Conservation (phyloP, 2,888 invertebrate species). For the Amphiduros pacificus region DNA sequence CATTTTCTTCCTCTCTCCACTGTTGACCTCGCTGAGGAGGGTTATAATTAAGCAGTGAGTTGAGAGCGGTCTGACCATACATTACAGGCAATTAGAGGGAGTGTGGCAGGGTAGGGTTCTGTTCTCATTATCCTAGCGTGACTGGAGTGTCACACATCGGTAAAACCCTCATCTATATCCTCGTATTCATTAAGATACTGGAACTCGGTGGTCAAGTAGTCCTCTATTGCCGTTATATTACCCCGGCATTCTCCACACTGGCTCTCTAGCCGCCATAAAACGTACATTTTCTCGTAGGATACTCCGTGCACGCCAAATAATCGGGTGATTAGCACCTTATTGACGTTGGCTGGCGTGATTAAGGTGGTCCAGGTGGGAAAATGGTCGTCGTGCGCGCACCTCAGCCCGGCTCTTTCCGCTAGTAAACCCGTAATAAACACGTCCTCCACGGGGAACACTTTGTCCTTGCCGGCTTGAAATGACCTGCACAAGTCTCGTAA, state of each 20-base stretch:
- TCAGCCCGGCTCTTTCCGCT: background rate
- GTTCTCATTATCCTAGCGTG: too few species aligned
- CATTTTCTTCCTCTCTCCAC: too few species aligned
- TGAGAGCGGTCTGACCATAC: too few species aligned
- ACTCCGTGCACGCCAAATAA: background rate
- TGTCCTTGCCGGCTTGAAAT: background rate
- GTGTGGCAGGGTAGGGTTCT: too few species aligned
- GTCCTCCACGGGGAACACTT: conserved; percentile 12
- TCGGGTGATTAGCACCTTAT: background rate
- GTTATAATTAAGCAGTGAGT: too few species aligned
- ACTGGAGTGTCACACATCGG: too few species aligned
- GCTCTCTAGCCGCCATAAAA: background rate
- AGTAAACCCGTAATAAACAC: conserved; percentile 15
- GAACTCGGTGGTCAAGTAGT: background rate
- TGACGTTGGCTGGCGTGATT: background rate
- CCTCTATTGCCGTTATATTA: conserved; percentile 1
- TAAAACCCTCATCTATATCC: background rate
- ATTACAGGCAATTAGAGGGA: too few species aligned
- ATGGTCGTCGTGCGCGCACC: conserved; percentile 6
- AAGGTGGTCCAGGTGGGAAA: conserved; percentile 13
- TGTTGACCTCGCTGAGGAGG: too few species aligned
- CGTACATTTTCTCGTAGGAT: background rate
- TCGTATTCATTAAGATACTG: conserved; percentile 1
- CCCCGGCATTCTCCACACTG: background rate
- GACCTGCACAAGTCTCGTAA: background rate